These are phyloP conservation scores for Drosophila willistoni DNA, from an alignment of 1,140 invertebrate species.

Conservation along the genomic window DNA sequence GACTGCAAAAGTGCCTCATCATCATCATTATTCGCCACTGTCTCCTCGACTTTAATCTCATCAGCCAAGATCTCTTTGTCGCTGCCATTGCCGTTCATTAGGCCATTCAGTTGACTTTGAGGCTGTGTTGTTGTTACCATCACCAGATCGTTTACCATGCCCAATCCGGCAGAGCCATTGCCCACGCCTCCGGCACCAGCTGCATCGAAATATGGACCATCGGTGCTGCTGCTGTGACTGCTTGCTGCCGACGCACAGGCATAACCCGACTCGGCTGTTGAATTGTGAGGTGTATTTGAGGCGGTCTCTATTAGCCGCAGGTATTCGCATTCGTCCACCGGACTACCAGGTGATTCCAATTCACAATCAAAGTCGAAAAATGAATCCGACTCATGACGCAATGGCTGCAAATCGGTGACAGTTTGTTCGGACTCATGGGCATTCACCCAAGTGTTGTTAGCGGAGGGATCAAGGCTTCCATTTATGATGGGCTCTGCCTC, in stretches of 20 bases:
- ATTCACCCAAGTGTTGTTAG: conserved; percentile 73
- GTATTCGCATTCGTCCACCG: conserved; percentile 85
- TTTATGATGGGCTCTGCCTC: conserved; percentile 81
- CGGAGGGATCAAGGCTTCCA: conserved; percentile 46
- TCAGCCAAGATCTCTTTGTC: conserved; percentile 13
- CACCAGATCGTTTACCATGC: conserved; percentile 30
- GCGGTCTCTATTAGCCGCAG: conserved; percentile 83
- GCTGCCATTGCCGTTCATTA: conserved; percentile 52
- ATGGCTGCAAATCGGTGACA: conserved; percentile 82
- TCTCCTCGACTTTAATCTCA: conserved; percentile 22
- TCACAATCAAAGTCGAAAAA: conserved; percentile 86
- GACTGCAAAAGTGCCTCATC: conserved; percentile 59
- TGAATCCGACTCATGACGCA: conserved; percentile 84
- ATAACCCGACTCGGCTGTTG: conserved; percentile 84
- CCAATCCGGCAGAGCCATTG: conserved; percentile 19
- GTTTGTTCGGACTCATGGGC: conserved; percentile 69
- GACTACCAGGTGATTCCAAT: conserved; percentile 87
- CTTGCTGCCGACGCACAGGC: conserved; percentile 83
- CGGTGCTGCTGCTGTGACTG: conserved; percentile 81
- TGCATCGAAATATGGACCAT: conserved; percentile 85
- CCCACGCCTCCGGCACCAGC: conserved; percentile 59
- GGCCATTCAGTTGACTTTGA: conserved; percentile 39
- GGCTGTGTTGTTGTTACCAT: conserved; percentile 47
- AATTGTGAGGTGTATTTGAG: conserved; percentile 82
- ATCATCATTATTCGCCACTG: conserved; percentile 15